Base-by-base conservation (phyloP, 2,797 vertebrate species). In the Acestrorhynchus altus region DNA sequence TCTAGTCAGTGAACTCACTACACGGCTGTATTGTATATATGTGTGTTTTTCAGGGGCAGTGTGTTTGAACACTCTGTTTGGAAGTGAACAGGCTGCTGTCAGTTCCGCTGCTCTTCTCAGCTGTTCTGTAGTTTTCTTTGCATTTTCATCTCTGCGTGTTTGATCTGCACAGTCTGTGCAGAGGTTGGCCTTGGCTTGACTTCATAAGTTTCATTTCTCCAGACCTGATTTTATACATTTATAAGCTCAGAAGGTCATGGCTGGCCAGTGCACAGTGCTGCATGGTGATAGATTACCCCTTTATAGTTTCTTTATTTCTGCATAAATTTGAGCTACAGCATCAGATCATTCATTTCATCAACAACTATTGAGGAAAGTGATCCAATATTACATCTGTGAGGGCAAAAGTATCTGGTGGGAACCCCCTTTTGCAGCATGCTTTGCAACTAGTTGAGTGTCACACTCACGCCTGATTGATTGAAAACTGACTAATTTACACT, bases 41-140 rank as follows among this genome's bases (percentile, higher is more conserved):
- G 47, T 47, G 46, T 46, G 64, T 35, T 52, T 56, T 65, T 47
- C 66, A 77, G 51, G 60, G 76, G 72, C 59, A 26, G 57, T 56
- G 39, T 35, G 26, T 39, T 61, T 18, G 16, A 39, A 47, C 49
- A 67, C 16, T 44, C 4, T 61, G 31, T 61, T 49, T 51, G 0
- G 46, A 49, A 15, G 24, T 67, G 24, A 67, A 67, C 8, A 16
- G 15, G 65, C 46, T 67, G 24, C 46, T 31, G 44, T n/a, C 9
- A 46, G 39, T 8, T 15, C 15, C 24, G 28, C 24, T 44, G 10
- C 2, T 67, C 26, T 49, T 49, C 5, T 67, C 4, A 47, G 31
- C 10, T 31, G 15, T 51, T 67, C 44, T 61, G 59, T 39, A 59
- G 4, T 18, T 35, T 35, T 35, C 6, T 35, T 35, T 2, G 6